phyloP scores from a whole-genome alignment of 2,888 invertebrate genomes.

The Tachystola acroxantha region DNA sequence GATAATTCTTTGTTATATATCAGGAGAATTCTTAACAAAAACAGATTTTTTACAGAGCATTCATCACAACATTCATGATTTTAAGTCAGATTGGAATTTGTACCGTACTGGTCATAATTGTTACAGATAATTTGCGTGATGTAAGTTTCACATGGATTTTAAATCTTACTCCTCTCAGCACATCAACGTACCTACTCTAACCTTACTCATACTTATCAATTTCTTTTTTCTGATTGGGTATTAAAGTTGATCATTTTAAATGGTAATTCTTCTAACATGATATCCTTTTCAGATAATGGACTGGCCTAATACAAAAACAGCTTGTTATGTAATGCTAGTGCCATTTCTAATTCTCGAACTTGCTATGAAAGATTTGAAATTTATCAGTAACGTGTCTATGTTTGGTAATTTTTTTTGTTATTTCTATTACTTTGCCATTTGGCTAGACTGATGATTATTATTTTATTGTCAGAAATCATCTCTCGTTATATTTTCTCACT shows the following conservation, averaged over 20 bases:
- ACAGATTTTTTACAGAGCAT: slow-evolving; percentile 28
- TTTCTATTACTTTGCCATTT: too few species aligned
- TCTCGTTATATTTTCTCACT: too few species aligned
- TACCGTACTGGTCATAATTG: slow-evolving; percentile 44
- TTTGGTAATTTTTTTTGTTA: too few species aligned
- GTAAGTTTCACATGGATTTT: slow-evolving; percentile 30
- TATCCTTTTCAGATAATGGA: slow-evolving; percentile 41
- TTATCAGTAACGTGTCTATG: slow-evolving; percentile 46
- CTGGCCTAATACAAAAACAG: slow-evolving; percentile 28
- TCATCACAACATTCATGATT: slow-evolving; percentile 47
- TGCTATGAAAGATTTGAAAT: slow-evolving; percentile 41
- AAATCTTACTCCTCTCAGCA: too few species aligned
- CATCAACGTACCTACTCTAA: too few species aligned
- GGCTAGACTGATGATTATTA: background rate
- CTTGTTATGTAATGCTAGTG: slow-evolving; percentile 30
- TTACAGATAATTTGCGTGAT: slow-evolving; percentile 48
- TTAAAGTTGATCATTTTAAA: background rate
- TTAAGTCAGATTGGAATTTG: slow-evolving; percentile 50
- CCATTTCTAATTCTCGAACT: slow-evolving; percentile 41
- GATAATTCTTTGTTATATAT: too few species aligned
- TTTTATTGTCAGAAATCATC: too few species aligned
- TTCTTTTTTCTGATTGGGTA: too few species aligned
- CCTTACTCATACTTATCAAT: too few species aligned
- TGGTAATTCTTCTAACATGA: too few species aligned
- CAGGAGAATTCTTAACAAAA: too few species aligned